These are phyloP conservation scores for Ormyrus rosae DNA, from an alignment of 2,888 invertebrate genomes.

Conservation along the genomic window DNA sequence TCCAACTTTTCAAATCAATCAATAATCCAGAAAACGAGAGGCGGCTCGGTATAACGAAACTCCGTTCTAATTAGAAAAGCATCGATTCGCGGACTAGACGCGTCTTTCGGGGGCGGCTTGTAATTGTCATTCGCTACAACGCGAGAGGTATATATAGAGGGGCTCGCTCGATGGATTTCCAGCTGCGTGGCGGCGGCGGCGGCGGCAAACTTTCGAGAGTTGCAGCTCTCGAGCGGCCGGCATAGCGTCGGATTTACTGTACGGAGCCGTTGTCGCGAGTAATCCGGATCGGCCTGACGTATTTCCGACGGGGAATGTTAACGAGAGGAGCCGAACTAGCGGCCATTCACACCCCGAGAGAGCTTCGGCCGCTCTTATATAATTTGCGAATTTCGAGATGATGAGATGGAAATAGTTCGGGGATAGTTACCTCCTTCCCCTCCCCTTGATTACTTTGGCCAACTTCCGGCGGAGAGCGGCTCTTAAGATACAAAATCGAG, in stretches of 20 bases:
- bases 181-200: background rate
- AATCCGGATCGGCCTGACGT: constrained; percentile 35
- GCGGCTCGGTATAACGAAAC: too few relatives aligned
- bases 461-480: background rate
- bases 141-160: background rate
- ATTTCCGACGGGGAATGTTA: constrained; percentile 49
- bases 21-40: too few relatives aligned
- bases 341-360: constrained; percentile 1
- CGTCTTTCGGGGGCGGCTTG: constrained; percentile 16
- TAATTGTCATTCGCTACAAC: constrained; percentile 21
- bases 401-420: constrained; percentile 38
- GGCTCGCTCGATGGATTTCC: constrained; percentile 10
- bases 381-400: constrained; percentile 34
- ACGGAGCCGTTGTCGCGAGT: constrained; percentile 15
- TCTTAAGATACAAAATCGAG: background rate
- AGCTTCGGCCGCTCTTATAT: background rate
- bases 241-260: constrained; percentile 8
- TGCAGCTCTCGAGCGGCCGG: background rate
- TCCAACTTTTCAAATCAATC: too few relatives aligned
- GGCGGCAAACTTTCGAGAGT: too few relatives aligned
- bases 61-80: background rate
- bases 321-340: constrained; percentile 12
- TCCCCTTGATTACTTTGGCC: constrained; percentile 2
- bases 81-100: background rate
- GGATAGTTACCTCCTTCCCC: constrained; percentile 22